phyloP scores from a whole-genome alignment of 2,113 vertebrate genomes.

The Zosterops pallidus region DNA sequence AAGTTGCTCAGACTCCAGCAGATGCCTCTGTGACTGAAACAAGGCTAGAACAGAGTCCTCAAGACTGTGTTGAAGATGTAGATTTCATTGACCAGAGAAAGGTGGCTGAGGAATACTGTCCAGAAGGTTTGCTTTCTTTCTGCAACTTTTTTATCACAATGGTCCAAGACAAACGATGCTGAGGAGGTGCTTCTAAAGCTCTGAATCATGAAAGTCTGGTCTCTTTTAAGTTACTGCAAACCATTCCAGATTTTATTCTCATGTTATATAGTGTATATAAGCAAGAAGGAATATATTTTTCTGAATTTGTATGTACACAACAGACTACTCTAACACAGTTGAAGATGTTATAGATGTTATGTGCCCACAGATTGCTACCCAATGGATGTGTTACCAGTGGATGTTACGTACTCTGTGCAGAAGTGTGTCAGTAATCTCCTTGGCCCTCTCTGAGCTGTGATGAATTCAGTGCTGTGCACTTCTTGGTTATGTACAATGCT shows the following conservation, averaged over 20 bases:
- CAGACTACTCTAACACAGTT: not conserved
- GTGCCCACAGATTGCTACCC: not conserved
- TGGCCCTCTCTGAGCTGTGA: not conserved
- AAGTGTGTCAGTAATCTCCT: not conserved
- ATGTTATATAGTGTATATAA: conserved; percentile 21
- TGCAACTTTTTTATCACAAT: conserved; percentile 86
- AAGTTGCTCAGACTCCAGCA: not conserved
- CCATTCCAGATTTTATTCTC: not conserved
- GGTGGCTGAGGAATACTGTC: conserved; percentile 82
- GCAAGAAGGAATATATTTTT: conserved; percentile 39
- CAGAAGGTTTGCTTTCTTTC: conserved; percentile 75
- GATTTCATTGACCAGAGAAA: conserved; percentile 69
- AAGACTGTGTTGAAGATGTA: conserved; percentile 65
- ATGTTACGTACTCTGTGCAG: not conserved
- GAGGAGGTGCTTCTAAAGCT: not conserved
- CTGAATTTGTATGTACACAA: conserved; percentile 1
- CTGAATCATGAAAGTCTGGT: not conserved
- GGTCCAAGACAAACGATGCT: conserved; percentile 82
- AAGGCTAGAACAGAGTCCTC: not conserved
- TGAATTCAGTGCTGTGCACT: conserved; percentile 31
- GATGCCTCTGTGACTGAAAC: not conserved
- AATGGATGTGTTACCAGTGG: not conserved
- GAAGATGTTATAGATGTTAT: not conserved
- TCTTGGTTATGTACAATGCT: not conserved
- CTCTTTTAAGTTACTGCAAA: not conserved